Percentiles rank a stretch among this genome's conserved stretches.
Evolutionary conservation across 2,888 invertebrate species (phyloP).

Genomic region (Reticulitermes lucifugus): DNA sequence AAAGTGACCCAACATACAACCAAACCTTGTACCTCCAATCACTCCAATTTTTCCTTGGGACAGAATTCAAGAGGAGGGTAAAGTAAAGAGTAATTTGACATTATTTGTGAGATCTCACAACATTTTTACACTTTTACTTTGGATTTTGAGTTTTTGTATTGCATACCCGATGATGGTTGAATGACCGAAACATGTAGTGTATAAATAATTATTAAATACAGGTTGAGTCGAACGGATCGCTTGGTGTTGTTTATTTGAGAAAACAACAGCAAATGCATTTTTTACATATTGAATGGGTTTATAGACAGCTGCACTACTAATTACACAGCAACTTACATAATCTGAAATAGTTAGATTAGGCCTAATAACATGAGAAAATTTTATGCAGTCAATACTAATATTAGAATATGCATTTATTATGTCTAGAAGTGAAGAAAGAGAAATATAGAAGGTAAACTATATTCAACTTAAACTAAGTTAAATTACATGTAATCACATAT

Average conservation of each 20-base stretch:
- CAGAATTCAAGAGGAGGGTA: not conserved
- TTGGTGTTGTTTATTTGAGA: too few species aligned
- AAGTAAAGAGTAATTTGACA: not conserved
- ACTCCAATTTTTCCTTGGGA: conserved; percentile 11
- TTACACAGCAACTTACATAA: not conserved
- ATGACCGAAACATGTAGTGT: too few species aligned
- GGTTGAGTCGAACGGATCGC: too few species aligned
- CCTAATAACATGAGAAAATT: not conserved
- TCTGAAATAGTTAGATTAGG: not conserved
- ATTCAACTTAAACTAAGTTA: not conserved
- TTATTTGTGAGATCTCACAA: too few species aligned
- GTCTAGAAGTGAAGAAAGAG: not conserved
- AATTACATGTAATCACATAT: not conserved
- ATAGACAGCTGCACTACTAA: not conserved
- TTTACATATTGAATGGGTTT: not conserved
- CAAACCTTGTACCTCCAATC: not conserved
- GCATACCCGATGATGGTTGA: too few species aligned
- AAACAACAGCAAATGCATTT: not conserved
- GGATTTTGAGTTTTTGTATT: too few species aligned
- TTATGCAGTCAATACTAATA: not conserved
- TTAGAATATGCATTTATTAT: not conserved
- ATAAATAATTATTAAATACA: too few species aligned
- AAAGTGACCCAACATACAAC: conserved; percentile 14
- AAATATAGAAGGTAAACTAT: too few species aligned
- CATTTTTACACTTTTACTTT: too few species aligned